Conservation (phyloP, 2,888 invertebrate species). For the Dasypogon diadema region DNA sequence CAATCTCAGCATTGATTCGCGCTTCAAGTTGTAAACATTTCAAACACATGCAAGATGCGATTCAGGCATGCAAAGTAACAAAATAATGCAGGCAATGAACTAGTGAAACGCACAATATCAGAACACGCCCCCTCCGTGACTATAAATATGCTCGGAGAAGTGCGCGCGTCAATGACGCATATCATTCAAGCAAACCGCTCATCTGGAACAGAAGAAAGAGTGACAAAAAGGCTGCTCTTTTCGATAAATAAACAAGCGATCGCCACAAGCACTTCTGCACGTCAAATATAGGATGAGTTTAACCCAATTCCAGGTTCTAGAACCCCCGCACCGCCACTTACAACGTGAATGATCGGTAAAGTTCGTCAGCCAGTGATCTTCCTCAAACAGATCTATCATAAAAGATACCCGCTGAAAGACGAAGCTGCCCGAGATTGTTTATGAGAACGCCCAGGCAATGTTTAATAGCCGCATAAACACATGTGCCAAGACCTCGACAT, state of each 20-base stretch:
- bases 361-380: slow-evolving; percentile 37
- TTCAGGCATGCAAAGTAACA: slow-evolving; percentile 8
- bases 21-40: slow-evolving; percentile 16
- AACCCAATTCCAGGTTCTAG: slow-evolving; percentile 14
- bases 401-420: slow-evolving; percentile 38
- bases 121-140: slow-evolving; percentile 12
- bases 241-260: slow-evolving; percentile 25
- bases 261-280: not conserved
- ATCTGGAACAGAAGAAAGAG: slow-evolving; percentile 22
- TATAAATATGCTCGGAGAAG: slow-evolving; percentile 1
- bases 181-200: slow-evolving; percentile 19
- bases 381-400: slow-evolving; percentile 44
- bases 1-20: not conserved
- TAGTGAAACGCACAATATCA: not conserved
- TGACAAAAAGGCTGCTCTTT: slow-evolving; percentile 30
- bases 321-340: slow-evolving; percentile 3
- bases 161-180: slow-evolving; percentile 23
- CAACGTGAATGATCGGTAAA: slow-evolving; percentile 10
- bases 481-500: slow-evolving; percentile 36
- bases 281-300: slow-evolving; percentile 7
- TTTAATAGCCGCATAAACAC: slow-evolving; percentile 45
- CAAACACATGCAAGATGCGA: not conserved
- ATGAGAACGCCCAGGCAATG: slow-evolving; percentile 44
- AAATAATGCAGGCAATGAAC: slow-evolving; percentile 10
- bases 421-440: slow-evolving; percentile 34